Evolutionary conservation across 2,797 vertebrate species (phyloP), one percentile per base, ranked within the genome.

Genomic region (Macroramphosus scolopax): DNA sequence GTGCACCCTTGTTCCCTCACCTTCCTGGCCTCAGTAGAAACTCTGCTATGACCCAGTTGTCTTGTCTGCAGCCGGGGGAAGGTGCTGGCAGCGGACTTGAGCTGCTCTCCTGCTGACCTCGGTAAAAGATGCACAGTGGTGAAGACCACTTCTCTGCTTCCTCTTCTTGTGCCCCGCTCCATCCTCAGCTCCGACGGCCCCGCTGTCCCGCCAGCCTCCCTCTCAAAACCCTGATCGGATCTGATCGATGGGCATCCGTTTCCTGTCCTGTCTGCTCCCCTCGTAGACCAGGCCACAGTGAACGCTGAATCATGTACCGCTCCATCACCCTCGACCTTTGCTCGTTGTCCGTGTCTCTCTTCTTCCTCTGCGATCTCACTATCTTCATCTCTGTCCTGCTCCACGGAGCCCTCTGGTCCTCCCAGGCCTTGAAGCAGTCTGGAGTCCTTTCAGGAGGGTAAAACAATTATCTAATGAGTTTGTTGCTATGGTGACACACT

Each of bases 221-320:
- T 61, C 59, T 51, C 63, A 48, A 60, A 54, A 43, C 37, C 41
- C 39, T 63, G 72, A 16, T 48, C 3, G 33, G 63, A 54, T 66
- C 63, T 89, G 85, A 89, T 86, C 84, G 84, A 89, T 86, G 89
- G 83, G 72, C 43, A 77, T 65, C 65, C 77, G 79, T 80, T 87
- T 89, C 81, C 79, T 77, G 72, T 61, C 52, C 72, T 49, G 77
- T 77, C 73, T 76, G 42, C 76, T 75, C 69, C 52, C 17, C 48
- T 29, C 42, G 63, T 70, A 71, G 74, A 77, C 60, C 78, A 69
- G 63, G 59, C 42, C 37, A 17, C 30, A 54, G 68, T 50, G 61
- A 71, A 78, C 34, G 63, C 70, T 75, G 80, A 67, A 57, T 59
- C 47, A 47, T 64, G 66, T 53, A 77, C 81, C 26, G 52, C 70